Conservation (phyloP, 2,888 invertebrate genomes). For the Adineta ricciae region DNA sequence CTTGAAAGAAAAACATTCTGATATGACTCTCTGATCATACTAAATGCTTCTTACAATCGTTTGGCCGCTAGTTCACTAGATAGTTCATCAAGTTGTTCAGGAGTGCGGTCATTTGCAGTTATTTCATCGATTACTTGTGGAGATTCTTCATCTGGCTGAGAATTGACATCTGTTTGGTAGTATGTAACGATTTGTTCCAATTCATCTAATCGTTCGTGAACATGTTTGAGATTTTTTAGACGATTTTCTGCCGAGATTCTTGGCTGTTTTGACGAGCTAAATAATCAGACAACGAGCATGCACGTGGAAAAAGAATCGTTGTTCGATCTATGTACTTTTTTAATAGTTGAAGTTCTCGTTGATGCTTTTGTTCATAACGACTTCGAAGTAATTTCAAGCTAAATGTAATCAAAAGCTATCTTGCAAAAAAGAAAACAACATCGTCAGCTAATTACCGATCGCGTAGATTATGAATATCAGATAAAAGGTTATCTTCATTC, state of each 20-base stretch:
- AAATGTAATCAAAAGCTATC: neutral
- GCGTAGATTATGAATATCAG: neutral
- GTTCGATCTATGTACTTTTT: neutral
- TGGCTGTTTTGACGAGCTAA: neutral
- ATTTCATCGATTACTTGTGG: neutral
- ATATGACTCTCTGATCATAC: too few species aligned
- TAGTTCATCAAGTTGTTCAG: neutral
- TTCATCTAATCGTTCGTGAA: slow-evolving; percentile 1
- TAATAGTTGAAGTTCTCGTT: neutral
- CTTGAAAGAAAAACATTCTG: neutral
- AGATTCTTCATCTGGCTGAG: neutral
- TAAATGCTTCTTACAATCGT: neutral
- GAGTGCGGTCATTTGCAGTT: neutral
- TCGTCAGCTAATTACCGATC: neutral
- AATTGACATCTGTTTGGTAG: neutral
- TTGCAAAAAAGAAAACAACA: neutral
- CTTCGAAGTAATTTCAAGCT: neutral
- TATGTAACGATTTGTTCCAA: neutral
- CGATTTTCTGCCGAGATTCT: neutral
- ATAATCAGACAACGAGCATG: neutral
- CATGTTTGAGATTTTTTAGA: neutral
- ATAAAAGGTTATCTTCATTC: neutral
- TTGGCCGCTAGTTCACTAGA: neutral
- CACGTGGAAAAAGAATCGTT: neutral
- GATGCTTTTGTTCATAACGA: neutral